phyloP scores from a whole-genome alignment of 2,797 vertebrate genomes.

The Phoeniculus purpureus region DNA sequence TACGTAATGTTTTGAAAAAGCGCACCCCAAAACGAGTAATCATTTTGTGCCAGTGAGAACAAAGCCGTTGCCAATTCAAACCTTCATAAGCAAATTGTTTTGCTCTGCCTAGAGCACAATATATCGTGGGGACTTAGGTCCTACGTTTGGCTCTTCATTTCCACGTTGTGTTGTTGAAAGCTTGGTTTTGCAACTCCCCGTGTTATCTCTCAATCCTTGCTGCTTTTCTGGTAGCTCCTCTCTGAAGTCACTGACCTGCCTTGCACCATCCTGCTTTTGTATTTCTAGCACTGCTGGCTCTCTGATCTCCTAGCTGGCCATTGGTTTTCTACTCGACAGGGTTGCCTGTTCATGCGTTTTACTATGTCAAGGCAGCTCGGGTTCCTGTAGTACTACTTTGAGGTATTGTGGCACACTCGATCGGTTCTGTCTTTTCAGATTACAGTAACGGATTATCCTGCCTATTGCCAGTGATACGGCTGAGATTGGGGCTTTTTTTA shows the following conservation, averaged over 20 bases:
- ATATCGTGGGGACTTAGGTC: not conserved
- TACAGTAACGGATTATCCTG: not conserved
- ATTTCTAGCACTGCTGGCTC: fast-evolving
- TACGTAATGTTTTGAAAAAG: not conserved
- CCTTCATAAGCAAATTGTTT: not conserved
- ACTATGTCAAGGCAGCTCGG: not conserved
- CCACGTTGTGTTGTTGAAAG: not conserved
- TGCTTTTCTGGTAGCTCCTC: not conserved
- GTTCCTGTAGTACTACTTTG: not conserved
- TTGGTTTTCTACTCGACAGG: not conserved
- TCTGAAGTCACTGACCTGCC: not conserved
- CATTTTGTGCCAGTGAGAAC: not conserved
- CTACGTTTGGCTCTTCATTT: not conserved
- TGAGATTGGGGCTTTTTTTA: not conserved
- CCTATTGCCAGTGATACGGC: not conserved
- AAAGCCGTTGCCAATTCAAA: not conserved
- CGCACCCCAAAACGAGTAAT: not conserved
- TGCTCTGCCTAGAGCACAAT: not conserved
- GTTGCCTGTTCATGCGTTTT: not conserved
- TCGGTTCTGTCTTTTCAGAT: not conserved
- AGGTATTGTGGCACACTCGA: not conserved
- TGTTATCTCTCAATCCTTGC: not conserved
- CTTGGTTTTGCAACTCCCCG: not conserved
- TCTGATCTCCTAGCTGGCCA: not conserved
- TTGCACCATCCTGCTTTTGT: not conserved